phyloP scores from a whole-genome alignment of 2,797 vertebrate genomes.

The Enteromius thamalakanensis region DNA sequence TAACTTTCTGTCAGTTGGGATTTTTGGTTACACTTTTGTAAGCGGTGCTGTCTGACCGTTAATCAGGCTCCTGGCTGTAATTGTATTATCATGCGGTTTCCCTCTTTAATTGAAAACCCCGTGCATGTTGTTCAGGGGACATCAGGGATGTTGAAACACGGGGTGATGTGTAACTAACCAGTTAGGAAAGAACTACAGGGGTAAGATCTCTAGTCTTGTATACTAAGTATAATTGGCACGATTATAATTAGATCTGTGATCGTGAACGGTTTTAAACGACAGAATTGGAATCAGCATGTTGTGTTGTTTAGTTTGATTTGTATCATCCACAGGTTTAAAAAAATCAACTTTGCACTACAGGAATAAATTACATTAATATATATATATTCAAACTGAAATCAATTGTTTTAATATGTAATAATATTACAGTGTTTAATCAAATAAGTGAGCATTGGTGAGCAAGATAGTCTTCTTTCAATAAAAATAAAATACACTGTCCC shows the following conservation, averaged over 20 bases:
- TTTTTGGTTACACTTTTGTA: background rate
- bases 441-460: no score
- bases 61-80: background rate
- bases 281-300: background rate
- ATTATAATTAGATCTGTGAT: background rate
- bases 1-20: slow-evolving; percentile 20
- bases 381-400: no score
- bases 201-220: background rate
- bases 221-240: background rate
- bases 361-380: background rate
- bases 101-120: background rate
- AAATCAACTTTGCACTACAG: no score
- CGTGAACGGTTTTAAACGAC: background rate
- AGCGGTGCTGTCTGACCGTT: background rate
- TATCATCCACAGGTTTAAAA: background rate
- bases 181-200: background rate
- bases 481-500: no score
- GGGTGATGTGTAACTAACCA: background rate
- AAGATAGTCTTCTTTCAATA: no score
- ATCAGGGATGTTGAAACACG: background rate
- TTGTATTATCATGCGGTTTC: background rate
- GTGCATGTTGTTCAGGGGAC: background rate
- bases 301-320: background rate
- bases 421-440: no score
- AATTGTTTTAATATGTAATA: no score